These are phyloP conservation scores for Rhagoletis zephyria DNA, from an alignment of 1,140 invertebrate species.

Conservation along the genomic window DNA sequence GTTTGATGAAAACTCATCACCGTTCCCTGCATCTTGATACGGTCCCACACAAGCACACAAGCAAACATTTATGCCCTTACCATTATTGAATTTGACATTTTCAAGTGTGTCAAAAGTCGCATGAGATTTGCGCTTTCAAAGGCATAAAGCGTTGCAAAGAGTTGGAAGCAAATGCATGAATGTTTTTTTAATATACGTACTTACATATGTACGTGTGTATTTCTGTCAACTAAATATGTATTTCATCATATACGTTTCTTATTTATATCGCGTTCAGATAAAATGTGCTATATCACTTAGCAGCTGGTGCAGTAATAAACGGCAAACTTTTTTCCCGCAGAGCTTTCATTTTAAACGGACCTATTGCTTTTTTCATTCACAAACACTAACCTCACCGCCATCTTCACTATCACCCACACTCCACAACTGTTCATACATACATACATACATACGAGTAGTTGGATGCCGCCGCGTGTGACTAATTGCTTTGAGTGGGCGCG, in stretches of 20 bases:
- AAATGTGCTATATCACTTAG: conserved; percentile 18
- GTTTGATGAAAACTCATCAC: conserved; percentile 8
- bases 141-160: neutral
- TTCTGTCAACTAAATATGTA: neutral
- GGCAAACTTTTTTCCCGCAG: neutral
- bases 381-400: neutral
- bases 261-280: neutral
- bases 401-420: neutral
- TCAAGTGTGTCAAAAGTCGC: conserved; percentile 26
- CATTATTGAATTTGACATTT: conserved; percentile 28
- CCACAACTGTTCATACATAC: neutral
- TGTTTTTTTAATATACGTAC: neutral
- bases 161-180: neutral
- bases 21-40: neutral
- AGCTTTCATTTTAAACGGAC: neutral
- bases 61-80: neutral
- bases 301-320: conserved; percentile 23
- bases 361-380: too few relatives aligned
- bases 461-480: conserved; percentile 24
- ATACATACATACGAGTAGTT: too few relatives aligned
- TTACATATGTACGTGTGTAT: neutral
- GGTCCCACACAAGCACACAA: neutral
- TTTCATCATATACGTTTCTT: neutral
- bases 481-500: conserved; percentile 38
- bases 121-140: neutral